phyloP scores from a whole-genome alignment of 2,113 vertebrate genomes.

The Ploceus nigricollis region DNA sequence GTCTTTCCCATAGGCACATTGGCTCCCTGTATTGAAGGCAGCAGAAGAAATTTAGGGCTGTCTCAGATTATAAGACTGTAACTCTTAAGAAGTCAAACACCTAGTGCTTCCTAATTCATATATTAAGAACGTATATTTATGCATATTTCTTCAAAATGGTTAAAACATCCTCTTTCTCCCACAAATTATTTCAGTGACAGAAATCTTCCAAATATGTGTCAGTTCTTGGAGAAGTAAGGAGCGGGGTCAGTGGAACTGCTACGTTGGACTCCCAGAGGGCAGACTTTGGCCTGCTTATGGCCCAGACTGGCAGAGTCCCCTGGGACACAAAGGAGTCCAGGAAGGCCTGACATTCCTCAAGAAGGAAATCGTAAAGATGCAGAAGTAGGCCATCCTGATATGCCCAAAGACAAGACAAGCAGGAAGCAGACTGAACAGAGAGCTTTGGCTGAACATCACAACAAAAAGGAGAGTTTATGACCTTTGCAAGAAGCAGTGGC shows the following conservation, averaged over 20 bases:
- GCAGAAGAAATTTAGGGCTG: neutral
- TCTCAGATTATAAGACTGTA: neutral
- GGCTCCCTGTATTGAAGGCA: neutral
- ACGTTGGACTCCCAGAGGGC: accelerated
- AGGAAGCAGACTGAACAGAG: neutral
- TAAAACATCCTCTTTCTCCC: neutral
- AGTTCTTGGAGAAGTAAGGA: neutral
- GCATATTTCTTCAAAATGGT: neutral
- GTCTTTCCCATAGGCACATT: neutral
- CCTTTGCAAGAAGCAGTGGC: neutral
- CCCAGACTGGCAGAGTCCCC: neutral
- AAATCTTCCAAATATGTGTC: neutral
- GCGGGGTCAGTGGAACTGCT: neutral
- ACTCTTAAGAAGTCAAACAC: neutral
- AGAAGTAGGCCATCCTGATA: accelerated
- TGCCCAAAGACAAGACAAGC: accelerated
- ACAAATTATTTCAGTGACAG: neutral
- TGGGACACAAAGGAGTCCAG: neutral
- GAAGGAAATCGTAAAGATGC: neutral
- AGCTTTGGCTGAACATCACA: neutral
- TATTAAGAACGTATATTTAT: neutral
- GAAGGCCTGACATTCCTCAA: neutral
- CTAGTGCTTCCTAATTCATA: neutral
- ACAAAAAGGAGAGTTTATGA: neutral
- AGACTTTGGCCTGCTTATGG: neutral